A percentile compares a stretch with the other conserved stretches of the same genome.
Conservation (phyloP, 2,113 vertebrate genomes). For the Todiramphus saurophagus region DNA sequence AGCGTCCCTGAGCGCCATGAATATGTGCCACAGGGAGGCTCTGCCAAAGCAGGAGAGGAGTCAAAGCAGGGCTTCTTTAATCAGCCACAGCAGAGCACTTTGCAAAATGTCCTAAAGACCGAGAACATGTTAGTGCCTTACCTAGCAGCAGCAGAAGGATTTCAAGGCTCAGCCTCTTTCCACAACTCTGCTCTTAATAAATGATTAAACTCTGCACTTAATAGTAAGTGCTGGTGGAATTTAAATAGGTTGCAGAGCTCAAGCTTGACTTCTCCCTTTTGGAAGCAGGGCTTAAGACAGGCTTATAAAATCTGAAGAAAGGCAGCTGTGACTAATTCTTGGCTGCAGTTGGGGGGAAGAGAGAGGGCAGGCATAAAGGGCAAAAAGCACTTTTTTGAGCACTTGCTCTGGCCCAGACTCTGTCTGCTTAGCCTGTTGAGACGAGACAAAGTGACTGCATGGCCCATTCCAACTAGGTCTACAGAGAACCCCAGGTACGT, state of each 20-base stretch:
- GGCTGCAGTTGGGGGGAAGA: neutral
- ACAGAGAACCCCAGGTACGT: neutral
- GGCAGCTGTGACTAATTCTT: slow-evolving; percentile 38
- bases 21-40: neutral
- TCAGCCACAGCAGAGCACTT: neutral
- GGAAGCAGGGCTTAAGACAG: neutral
- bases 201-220: slow-evolving; percentile 24
- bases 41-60: neutral
- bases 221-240: neutral
- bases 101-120: neutral
- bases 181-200: slow-evolving; percentile 5
- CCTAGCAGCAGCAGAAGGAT: neutral
- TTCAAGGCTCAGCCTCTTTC: neutral
- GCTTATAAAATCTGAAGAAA: slow-evolving; percentile 37
- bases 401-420: neutral
- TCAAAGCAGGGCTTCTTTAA: neutral
- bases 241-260: neutral
- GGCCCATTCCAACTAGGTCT: neutral
- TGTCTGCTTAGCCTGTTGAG: neutral
- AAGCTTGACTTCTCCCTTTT: slow-evolving; percentile 1
- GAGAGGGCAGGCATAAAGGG: neutral
- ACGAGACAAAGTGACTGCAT: neutral
- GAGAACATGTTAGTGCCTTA: neutral
- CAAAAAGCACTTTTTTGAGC: neutral
- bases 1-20: neutral